Base-by-base conservation (phyloP, 2,888 invertebrate genomes). In the Clivina fossor region DNA sequence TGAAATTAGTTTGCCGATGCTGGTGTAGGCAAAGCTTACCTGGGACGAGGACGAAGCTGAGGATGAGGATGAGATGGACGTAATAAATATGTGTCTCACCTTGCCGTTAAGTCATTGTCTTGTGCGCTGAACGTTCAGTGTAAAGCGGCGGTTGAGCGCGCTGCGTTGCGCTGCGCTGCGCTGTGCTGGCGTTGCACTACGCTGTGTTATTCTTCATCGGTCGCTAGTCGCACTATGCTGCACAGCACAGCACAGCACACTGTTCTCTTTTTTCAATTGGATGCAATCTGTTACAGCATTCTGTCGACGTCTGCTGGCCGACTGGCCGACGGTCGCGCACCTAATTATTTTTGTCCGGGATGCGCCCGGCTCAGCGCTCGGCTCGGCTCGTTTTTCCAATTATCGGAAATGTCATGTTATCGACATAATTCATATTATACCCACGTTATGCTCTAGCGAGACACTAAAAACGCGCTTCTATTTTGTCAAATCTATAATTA, bases 1-100 rank as follows among this genome's bases (percentile, higher is more conserved):
- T 66, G 68, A 71, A 73, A 66, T 66, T 64, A 65, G 64, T 65
- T 65, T 63, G 65, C 65, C n/a, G n/a, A n/a, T n/a, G n/a, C n/a
- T n/a, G 66, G 66, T 65, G 64, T 60, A 61, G 60, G 63, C 55
- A 65, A 65, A 65, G 65, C 58, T 64, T 64, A 65, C 61, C 64
- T 60, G 63, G 38, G n/a, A n/a, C n/a, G n/a, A n/a, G n/a, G n/a
- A n/a, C n/a, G n/a, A n/a, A n/a, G n/a, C n/a, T n/a, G n/a, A n/a
- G n/a, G n/a, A n/a, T n/a, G n/a, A n/a, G n/a, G 64, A 66, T 65
- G 62, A 64, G 64, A 65, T 61, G 63, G 57, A 62, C 64, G 60
- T 63, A 65, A 55, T 55, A 55, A 55, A 55, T 55, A 47, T 55
- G 54, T 55, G 54, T 55, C 54, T 55, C 54, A 55, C 54, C 54